Evolutionary conservation across 2,888 invertebrate genomes (phyloP).

Genomic region (Acanthoscelides obtectus): DNA sequence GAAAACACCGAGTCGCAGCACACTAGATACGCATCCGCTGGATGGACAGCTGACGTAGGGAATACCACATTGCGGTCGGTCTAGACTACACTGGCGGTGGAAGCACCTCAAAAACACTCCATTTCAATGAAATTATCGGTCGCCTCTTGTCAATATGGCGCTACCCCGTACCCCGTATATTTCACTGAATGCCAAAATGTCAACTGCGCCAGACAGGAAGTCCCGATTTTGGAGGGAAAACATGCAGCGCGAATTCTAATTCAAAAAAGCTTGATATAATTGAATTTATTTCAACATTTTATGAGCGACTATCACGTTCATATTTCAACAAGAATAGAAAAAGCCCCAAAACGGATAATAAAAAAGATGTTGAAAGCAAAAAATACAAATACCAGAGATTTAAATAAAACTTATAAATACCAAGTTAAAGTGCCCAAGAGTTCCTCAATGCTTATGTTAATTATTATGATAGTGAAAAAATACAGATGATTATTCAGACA

Average conservation of each 20-base stretch:
- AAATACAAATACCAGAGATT: too few relatives aligned
- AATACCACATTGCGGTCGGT: constrained; percentile 27
- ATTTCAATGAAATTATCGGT: constrained; percentile 52
- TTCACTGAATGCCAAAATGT: constrained; percentile 15
- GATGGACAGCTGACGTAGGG: constrained; percentile 20
- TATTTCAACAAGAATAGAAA: too few relatives aligned
- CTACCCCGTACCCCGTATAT: constrained; percentile 51
- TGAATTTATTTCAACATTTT: not conserved
- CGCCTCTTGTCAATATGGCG: constrained; percentile 74
- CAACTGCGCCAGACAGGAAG: constrained; percentile 29
- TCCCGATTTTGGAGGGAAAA: not conserved
- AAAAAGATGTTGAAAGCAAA: too few relatives aligned
- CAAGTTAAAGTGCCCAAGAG: too few relatives aligned
- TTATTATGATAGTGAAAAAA: too few relatives aligned
- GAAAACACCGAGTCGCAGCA: constrained; percentile 42
- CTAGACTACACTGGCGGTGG: constrained; percentile 16
- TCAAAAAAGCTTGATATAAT: not conserved
- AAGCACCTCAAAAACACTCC: constrained; percentile 36
- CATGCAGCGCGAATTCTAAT: not conserved
- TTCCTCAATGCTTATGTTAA: too few relatives aligned
- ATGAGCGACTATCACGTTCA: too few relatives aligned
- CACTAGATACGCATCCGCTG: constrained; percentile 44
- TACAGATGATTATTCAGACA: too few relatives aligned
- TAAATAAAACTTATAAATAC: too few relatives aligned
- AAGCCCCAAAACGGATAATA: too few relatives aligned